A percentile compares a stretch with the other conserved stretches of the same genome.
Evolutionary conservation across 2,797 vertebrate genomes (phyloP).

Genomic region (Tinamus major): DNA sequence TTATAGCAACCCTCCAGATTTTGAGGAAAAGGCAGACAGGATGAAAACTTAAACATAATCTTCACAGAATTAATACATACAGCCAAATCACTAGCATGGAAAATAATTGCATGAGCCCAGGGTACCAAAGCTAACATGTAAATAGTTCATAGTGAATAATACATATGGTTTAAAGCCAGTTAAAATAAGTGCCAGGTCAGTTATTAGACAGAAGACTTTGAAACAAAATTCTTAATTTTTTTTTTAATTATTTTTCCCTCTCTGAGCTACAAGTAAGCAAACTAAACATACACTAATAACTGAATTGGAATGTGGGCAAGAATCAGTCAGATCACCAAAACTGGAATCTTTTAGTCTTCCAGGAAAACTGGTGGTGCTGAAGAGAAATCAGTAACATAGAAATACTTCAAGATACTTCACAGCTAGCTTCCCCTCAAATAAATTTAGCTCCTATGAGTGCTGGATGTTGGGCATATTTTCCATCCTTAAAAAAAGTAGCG

Average conservation of each 20-base stretch:
- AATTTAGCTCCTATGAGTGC: neutral
- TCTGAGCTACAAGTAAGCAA: neutral
- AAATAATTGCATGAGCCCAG: constrained; percentile 4
- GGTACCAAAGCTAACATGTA: constrained; percentile 33
- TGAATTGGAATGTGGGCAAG: neutral
- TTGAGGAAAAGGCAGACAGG: neutral
- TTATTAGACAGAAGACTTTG: constrained; percentile 16
- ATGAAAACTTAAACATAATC: neutral
- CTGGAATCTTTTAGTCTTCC: neutral
- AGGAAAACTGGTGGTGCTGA: neutral
- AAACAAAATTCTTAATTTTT: neutral
- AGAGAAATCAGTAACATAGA: neutral
- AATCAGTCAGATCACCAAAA: neutral
- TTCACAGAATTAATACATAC: neutral
- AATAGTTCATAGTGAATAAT: constrained; percentile 59
- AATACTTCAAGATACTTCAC: neutral
- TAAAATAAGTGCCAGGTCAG: constrained; percentile 53
- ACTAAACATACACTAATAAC: neutral
- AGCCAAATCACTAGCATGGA: neutral
- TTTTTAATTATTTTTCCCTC: neutral
- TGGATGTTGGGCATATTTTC: neutral
- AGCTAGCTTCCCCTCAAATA: neutral
- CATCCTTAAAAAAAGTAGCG: neutral
- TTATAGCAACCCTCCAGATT: neutral
- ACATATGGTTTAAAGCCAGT: neutral